phyloP scores from a whole-genome alignment of 2,888 invertebrate genomes.

The Eumerus sabulonum region DNA sequence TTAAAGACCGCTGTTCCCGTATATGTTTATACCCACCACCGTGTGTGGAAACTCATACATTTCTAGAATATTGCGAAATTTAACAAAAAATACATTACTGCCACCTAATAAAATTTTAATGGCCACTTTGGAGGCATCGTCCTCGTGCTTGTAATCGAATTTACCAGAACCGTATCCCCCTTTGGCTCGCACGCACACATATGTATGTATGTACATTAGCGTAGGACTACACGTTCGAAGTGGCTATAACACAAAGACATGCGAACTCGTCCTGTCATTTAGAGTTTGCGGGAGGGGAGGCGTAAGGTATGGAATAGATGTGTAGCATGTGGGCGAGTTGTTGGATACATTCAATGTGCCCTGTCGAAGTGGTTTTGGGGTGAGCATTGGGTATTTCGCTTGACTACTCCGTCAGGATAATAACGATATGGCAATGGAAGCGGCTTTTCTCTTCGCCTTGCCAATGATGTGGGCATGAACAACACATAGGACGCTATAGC shows the following conservation, averaged over 20 bases:
- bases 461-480: constrained; percentile 59
- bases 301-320: no score
- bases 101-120: constrained; percentile 72
- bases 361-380: constrained; percentile 61
- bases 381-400: constrained; percentile 65
- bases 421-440: constrained; percentile 66
- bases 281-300: not conserved
- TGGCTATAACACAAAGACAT: no score
- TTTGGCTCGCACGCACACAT: constrained; percentile 39
- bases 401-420: constrained; percentile 65
- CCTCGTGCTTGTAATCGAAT: constrained; percentile 67
- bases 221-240: no score
- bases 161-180: constrained; percentile 60
- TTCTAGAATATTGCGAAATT: constrained; percentile 66
- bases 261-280: no score
- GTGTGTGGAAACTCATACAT: constrained; percentile 49
- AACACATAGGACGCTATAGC: no score
- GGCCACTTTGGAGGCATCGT: constrained; percentile 70
- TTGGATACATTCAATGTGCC: constrained; percentile 57
- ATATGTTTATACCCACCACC: not conserved
- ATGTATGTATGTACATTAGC: no score
- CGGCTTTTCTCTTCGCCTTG: constrained; percentile 50
- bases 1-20: not conserved
- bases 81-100: constrained; percentile 70
- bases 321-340: constrained; percentile 32